Evolutionary conservation across 1,140 invertebrate genomes (phyloP), one percentile per base, ranked within the genome.

Genomic region (Megalopta genalis): DNA sequence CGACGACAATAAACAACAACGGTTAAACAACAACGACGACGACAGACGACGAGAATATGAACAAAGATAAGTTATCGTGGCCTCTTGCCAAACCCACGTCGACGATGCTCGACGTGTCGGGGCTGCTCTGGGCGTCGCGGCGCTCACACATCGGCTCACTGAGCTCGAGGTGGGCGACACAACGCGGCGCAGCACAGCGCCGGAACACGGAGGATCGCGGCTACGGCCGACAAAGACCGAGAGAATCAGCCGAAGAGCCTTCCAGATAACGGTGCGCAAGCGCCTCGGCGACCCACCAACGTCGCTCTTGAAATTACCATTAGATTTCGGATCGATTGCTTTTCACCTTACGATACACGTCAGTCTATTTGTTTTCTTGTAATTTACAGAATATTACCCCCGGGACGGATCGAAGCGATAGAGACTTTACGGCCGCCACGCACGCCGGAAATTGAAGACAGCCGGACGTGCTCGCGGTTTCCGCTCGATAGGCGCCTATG

Each of bases 91-190:
- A 78, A 77, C 77, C 79, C 74, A 85, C 79, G 32, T 64, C 82
- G 82, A 62, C 54, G 46, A 65, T 54, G 66, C 68, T 79, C 37
- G 70, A 82, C 32, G 74, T 81, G 65, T 83, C 69, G 77, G 67
- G 73, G 68, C 81, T 86, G 73, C 65, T 82, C 72, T 86, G 83
- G 78, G 85, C 85, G 84, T 86, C 85, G 85, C 85, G 85, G 85
- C 84, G 85, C 85, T 87, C 85, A 86, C 82, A 87, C 85, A 87
- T 80, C 85, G 86, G 85, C 84, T 87, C 85, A 87, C 85, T 87
- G 85, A 87, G 85, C 84, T 14, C 83, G 80, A 85, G 77, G 86
- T 87, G 78, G 86, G 86, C 83, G 80, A 87, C 69, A 83, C 80
- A 72, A 4, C 4, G 32, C 32, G 32, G 4, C 32, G 32, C 32